phyloP scores from a whole-genome alignment of 1,140 invertebrate genomes.

The Euwallacea fornicatus region DNA sequence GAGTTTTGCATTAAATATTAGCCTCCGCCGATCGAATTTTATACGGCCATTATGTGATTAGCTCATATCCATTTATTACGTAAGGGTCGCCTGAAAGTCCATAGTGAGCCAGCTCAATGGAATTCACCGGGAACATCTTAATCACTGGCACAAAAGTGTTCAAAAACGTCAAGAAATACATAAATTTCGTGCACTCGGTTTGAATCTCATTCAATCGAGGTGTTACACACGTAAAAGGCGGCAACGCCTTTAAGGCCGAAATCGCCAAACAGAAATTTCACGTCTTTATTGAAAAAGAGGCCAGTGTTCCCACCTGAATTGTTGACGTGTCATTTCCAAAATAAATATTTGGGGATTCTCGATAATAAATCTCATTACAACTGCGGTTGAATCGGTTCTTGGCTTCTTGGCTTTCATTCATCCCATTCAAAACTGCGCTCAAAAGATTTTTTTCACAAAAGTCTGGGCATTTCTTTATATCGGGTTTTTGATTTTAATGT shows the following conservation, averaged over 20 bases:
- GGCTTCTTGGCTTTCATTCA: conserved; percentile 28
- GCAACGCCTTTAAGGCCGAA: conserved; percentile 37
- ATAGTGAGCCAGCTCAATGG: neutral
- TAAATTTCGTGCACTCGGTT: conserved; percentile 39
- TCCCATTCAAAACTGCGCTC: conserved; percentile 23
- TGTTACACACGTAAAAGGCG: conserved; percentile 36
- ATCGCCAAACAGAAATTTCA: conserved; percentile 41
- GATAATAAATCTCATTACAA: conserved; percentile 51
- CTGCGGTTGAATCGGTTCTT: conserved; percentile 43
- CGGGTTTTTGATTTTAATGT: conserved; percentile 18
- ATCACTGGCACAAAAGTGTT: conserved; percentile 26
- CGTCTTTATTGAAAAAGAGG: conserved; percentile 40
- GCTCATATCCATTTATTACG: no score
- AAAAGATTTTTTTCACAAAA: conserved; percentile 29
- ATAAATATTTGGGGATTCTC: conserved; percentile 50
- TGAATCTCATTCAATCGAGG: conserved; percentile 33
- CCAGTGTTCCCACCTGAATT: conserved; percentile 43
- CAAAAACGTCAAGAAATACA: conserved; percentile 36
- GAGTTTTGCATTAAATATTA: no score
- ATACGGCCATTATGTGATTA: no score
- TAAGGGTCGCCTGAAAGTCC: neutral
- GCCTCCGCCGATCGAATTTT: no score
- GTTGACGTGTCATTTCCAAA: conserved; percentile 44
- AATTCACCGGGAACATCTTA: conserved; percentile 34
- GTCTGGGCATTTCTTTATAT: conserved; percentile 18